Evolutionary conservation across 2,888 invertebrate genomes (phyloP).

Genomic region (Tenodera sinensis): DNA sequence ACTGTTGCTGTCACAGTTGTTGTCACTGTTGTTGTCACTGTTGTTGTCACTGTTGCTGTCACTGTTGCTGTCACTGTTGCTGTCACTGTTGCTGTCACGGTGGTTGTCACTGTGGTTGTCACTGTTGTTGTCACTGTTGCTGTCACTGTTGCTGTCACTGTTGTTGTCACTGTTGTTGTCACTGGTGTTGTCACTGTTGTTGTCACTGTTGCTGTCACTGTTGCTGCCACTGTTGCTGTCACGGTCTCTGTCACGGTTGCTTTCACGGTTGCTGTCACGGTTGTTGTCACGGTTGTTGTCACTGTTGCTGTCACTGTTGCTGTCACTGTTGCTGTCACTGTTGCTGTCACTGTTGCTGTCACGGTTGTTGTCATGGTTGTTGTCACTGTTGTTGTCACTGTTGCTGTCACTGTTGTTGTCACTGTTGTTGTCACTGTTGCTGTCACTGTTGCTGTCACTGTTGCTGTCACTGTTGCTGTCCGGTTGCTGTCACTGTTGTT

Average conservation of each 20-base stretch:
- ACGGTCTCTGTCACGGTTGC: no score
- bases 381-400: not conserved
- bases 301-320: no score
- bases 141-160: not conserved
- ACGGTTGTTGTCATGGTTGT: no score
- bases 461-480: no score
- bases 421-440: constrained; percentile 5
- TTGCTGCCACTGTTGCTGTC: constrained; percentile 14
- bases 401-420: constrained; percentile 5
- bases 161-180: not conserved
- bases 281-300: no score
- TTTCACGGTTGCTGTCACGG: no score
- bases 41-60: not conserved
- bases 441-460: constrained; percentile 7
- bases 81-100: no score
- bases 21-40: not conserved
- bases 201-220: not conserved
- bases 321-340: constrained; percentile 12
- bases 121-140: no score
- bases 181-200: no score
- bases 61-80: not conserved
- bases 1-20: not conserved
- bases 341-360: not conserved
- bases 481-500: not conserved
- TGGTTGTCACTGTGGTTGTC: no score